Base-by-base conservation (phyloP, 2,888 invertebrate genomes). In the Callyntrura guangdongensis region DNA sequence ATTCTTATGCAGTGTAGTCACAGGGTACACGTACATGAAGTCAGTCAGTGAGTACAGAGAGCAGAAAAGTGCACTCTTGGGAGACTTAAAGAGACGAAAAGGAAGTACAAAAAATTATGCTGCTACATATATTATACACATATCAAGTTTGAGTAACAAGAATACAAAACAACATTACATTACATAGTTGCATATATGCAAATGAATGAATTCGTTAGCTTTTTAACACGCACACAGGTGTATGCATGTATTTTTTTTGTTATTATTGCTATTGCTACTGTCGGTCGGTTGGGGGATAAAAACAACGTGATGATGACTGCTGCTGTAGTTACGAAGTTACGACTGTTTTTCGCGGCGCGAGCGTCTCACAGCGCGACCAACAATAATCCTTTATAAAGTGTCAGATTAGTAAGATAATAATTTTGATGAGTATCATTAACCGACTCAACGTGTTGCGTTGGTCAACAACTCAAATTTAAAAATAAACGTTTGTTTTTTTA, bases 1-100 rank as follows among this genome's bases (percentile, higher is more conserved):
- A 59, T 69, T 84, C 8, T 53, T 49, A 11, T 79, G 79, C 79
- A 49, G 27, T 81, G 61, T 49, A 69, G 83, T 84, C 83, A 69
- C 25, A 67, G 67, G 83, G 83, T 84, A 84, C 83, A 69, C n/a
- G 79, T 56, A 36, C 79, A 79, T 47, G 47, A 47, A 56, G 27
- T 36, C n/a, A 77, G 77, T 56, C 56, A 79, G 9, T 47, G 49
- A 59, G 77, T 25, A 47, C 72, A 69, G n/a, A 27, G 67, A 69
- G 27, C 72, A 72, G 11, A 49, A 49, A 67, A 77, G 49, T 49
- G 74, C 22, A 14, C 49, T 49, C 49, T 36, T n/a, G 25, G 47
- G 72, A 74, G 72, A 74, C 72, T 47, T 74, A 20, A 49, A 36
- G 14, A 69, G 22, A 64, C 20, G 45, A 74, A 74, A 72, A 67